Evolutionary conservation across 2,797 vertebrate genomes (phyloP), one percentile per base, ranked within the genome.

Genomic region (Muraenolepis orangiensis): DNA sequence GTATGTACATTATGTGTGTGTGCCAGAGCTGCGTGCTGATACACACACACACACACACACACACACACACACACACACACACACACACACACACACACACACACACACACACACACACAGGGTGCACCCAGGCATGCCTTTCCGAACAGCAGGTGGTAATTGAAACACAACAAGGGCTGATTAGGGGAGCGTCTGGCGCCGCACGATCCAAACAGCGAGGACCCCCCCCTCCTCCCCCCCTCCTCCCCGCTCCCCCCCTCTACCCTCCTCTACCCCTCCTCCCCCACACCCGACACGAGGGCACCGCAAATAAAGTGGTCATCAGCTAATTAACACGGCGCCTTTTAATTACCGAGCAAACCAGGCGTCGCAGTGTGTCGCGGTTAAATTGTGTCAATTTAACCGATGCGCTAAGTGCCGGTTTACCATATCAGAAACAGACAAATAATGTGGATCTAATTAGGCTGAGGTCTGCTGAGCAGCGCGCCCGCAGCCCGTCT

Each of bases 391-490:
- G 96, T 97, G 96, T 99, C 97, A 98, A 98, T 98, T 98, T 98
- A 98, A 98, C 96, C 97, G 97, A 99, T 98, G 96, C 95, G 95
- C 94, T 98, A 98, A 98, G 97, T 98, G 96, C 95, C 95, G 96
- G 96, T 98, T 98, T 98, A 98, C 96, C 97, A 98, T 98, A 98
- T 99, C 96, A 96, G 96, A 99, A 98, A 98, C 95, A 97, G 96
- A 99, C 97, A 99, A 99, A 99, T 99, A 99, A 99, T 98, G 98
- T 95, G 95, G 96, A 96, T 97, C 95, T 99, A 98, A 99, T 99
- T 98, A 98, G 96, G 95, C 95, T 94, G 96, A 95, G 97, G 95
- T 98, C 96, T 96, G 95, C 95, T 96, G 96, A 96, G 95, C 96
- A 96, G 93, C 96, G 95, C 87, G 96, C 97, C 96, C 94, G 94